A percentile compares a stretch with the other conserved stretches of the same genome.
Evolutionary conservation across 2,888 invertebrate species (phyloP).

Genomic region (Andrena minutula): DNA sequence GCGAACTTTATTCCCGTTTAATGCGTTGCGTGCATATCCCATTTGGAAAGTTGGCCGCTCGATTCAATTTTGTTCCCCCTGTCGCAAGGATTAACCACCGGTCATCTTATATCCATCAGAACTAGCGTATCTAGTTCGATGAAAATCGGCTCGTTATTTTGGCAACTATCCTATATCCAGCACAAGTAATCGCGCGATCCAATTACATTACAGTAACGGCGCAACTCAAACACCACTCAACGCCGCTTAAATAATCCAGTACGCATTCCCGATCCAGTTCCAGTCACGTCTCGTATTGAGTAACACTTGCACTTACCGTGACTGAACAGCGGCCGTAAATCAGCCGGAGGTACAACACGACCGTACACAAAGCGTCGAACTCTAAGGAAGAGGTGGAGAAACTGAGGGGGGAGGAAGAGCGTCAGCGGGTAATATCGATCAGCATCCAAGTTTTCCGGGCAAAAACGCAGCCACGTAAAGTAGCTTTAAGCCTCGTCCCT

Average conservation of each 20-base stretch:
- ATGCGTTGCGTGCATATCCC: slow-evolving; percentile 30
- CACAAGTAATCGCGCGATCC: slow-evolving; percentile 1
- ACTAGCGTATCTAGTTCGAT: neutral
- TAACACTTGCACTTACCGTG: neutral
- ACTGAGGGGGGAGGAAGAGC: neutral
- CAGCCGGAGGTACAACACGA: neutral
- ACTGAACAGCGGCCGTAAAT: slow-evolving; percentile 2
- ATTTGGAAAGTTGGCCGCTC: slow-evolving; percentile 7
- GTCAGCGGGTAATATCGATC: slow-evolving; percentile 38
- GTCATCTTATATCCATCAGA: slow-evolving; percentile 5
- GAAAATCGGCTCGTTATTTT: neutral
- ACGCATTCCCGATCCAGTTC: neutral
- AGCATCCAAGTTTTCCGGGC: slow-evolving; percentile 17
- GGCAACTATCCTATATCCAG: slow-evolving; percentile 7
- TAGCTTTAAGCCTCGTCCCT: slow-evolving; percentile 45
- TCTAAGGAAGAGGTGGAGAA: neutral
- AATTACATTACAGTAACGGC: slow-evolving; percentile 20
- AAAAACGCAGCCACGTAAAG: slow-evolving; percentile 34
- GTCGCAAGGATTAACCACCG: slow-evolving; percentile 11
- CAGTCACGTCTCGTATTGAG: slow-evolving; percentile 15
- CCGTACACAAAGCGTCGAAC: neutral
- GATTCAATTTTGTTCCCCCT: slow-evolving; percentile 22
- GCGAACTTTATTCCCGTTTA: slow-evolving; percentile 24
- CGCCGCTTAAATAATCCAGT: slow-evolving; percentile 21
- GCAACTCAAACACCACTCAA: slow-evolving; percentile 18